phyloP scores from a whole-genome alignment of 2,113 vertebrate genomes.

The Pterocles burchelli region DNA sequence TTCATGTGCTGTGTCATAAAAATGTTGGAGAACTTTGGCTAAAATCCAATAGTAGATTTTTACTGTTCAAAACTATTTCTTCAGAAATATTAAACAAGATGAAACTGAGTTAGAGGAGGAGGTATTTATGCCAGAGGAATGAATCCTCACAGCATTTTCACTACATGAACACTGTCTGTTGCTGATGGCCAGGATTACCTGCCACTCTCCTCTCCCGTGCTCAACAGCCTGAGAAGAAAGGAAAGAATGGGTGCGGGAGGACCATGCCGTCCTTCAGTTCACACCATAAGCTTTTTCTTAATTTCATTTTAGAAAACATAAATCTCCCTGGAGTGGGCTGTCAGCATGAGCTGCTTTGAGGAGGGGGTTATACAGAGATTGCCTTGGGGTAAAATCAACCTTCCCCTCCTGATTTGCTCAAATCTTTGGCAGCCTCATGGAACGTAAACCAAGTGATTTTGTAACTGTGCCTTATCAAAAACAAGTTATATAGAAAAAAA shows the following conservation, averaged over 20 bases:
- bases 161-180: accelerated
- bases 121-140: background rate
- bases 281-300: background rate
- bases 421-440: conserved; percentile 13
- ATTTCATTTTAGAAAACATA: background rate
- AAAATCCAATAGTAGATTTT: background rate
- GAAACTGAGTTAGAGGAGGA: background rate
- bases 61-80: background rate
- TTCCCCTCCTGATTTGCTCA: conserved; percentile 16
- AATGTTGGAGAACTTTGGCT: background rate
- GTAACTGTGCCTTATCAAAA: conserved; percentile 61
- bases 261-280: background rate
- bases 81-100: background rate
- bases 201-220: accelerated
- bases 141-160: accelerated
- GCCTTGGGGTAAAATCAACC: conserved; percentile 33
- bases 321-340: background rate
- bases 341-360: background rate
- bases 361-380: background rate
- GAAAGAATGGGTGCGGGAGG: background rate
- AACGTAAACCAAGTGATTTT: conserved; percentile 51
- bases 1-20: background rate
- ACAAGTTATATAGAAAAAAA: conserved; percentile 11
- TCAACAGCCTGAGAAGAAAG: background rate
- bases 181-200: background rate